Conservation (phyloP, 2,797 vertebrate genomes). For the Siniperca undulata region DNA sequence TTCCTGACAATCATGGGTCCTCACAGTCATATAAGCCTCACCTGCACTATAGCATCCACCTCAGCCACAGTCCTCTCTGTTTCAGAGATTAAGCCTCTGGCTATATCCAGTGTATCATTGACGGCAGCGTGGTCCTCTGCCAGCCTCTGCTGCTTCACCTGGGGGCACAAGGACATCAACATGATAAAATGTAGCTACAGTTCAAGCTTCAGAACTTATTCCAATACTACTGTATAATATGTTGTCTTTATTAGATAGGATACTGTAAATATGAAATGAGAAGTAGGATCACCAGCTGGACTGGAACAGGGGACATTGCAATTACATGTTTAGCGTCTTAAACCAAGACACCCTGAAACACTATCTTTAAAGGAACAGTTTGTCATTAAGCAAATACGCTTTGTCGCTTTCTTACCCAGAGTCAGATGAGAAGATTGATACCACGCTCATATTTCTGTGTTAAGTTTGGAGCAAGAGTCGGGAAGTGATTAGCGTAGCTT, state of each 20-base stretch:
- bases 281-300: background rate
- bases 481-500: background rate
- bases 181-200: background rate
- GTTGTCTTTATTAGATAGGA: background rate
- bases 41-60: constrained; percentile 88
- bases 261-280: background rate
- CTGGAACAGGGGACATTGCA: background rate
- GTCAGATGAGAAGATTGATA: background rate
- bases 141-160: constrained; percentile 78
- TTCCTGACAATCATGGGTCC: background rate
- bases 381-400: background rate
- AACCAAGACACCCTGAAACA: background rate
- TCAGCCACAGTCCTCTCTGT: constrained; percentile 77
- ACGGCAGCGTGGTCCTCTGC: constrained; percentile 78
- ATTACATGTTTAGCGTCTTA: background rate
- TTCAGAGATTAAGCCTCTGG: constrained; percentile 73
- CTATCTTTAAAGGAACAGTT: background rate
- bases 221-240: background rate
- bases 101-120: constrained; percentile 79
- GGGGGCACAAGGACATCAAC: background rate
- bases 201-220: constrained; percentile 1
- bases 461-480: background rate
- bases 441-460: background rate
- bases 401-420: background rate
- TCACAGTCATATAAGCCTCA: constrained; percentile 63